Conservation (phyloP, 2,888 invertebrate genomes). For the Euzophera pinguis region DNA sequence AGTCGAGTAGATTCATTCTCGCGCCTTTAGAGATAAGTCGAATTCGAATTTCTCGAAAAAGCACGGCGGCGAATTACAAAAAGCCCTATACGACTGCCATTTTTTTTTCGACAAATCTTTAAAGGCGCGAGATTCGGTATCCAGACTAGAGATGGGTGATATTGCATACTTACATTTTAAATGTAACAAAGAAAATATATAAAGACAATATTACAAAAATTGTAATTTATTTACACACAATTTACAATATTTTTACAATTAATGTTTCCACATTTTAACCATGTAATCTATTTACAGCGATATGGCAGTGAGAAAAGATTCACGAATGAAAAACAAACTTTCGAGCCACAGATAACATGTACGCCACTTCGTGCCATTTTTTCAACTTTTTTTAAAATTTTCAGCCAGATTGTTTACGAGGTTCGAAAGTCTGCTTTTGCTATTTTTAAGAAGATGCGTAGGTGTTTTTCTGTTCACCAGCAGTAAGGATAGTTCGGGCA, state of each 20-base stretch:
- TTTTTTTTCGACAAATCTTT: no score
- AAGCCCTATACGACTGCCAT: no score
- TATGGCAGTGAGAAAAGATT: conserved; percentile 13
- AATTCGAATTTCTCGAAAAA: no score
- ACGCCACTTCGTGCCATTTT: not conserved
- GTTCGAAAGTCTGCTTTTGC: conserved; percentile 1
- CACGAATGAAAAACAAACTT: conserved; percentile 12
- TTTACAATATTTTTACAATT: conserved; percentile 31
- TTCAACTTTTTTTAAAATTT: not conserved
- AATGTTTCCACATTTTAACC: not conserved
- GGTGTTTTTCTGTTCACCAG: conserved; percentile 32
- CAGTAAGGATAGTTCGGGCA: conserved; percentile 82
- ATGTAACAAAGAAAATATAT: not conserved
- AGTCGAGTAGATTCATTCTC: no score
- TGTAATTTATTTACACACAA: conserved; percentile 33
- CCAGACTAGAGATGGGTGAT: no score
- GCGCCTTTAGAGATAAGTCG: no score
- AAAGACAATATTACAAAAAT: conserved; percentile 17
- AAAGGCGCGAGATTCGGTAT: no score
- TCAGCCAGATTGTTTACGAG: not conserved
- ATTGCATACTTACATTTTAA: no score
- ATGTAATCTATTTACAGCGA: conserved; percentile 26
- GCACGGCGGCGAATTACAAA: no score
- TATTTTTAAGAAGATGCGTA: not conserved
- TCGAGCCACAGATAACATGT: not conserved